These are phyloP conservation scores for Pavo muticus DNA, from an alignment of 2,113 vertebrate genomes.

Conservation along the genomic window DNA sequence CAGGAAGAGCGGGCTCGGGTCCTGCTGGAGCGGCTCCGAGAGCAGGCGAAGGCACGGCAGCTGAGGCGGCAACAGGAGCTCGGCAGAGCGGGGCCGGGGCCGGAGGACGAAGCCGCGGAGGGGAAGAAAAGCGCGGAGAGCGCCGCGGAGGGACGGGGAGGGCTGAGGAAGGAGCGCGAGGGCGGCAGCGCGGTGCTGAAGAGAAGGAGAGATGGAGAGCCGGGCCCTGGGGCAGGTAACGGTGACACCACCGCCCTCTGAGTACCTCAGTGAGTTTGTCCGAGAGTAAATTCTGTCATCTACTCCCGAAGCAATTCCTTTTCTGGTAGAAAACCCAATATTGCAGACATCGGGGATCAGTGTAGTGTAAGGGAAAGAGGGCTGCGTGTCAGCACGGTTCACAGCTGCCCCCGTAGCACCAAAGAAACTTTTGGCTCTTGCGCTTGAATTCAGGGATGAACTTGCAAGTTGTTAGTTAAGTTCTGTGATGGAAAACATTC, in stretches of 20 bases:
- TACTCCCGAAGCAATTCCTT: neutral
- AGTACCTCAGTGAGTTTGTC: neutral
- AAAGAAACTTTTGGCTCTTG: neutral
- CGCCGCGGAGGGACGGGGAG: neutral
- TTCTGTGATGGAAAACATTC: fast-evolving
- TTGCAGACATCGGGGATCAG: neutral
- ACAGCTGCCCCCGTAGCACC: fast-evolving
- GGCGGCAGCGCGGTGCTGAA: neutral
- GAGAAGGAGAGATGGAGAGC: neutral
- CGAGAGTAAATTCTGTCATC: neutral
- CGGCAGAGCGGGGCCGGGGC: neutral
- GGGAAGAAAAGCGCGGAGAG: neutral
- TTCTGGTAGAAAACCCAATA: fast-evolving
- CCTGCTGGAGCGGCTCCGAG: slow-evolving; percentile 84
- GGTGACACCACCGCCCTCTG: neutral
- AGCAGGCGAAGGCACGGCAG: slow-evolving; percentile 84
- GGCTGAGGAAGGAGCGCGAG: neutral
- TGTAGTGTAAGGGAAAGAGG: neutral
- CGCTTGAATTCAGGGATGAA: neutral
- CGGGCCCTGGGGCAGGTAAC: neutral
- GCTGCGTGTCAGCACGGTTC: neutral
- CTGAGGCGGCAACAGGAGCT: slow-evolving; percentile 41
- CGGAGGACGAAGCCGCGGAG: neutral
- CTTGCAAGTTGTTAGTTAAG: neutral
- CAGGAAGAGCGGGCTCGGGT: slow-evolving; percentile 70